phyloP scores from a whole-genome alignment of 2,113 vertebrate genomes.

The Phoxinus phoxinus region DNA sequence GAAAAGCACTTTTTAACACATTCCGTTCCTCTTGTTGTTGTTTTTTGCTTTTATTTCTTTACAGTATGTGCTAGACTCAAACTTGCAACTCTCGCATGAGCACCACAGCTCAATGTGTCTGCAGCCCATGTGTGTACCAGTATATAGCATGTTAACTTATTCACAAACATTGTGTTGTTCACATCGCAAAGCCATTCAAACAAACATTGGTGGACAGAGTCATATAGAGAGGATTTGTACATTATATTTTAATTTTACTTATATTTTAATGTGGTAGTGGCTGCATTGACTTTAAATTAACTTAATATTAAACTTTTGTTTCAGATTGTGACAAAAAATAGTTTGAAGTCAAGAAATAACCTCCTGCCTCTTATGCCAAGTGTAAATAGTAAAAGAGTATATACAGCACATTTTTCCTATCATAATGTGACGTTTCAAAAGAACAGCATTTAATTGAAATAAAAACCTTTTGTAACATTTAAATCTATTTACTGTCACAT shows the following conservation, averaged over 20 bases:
- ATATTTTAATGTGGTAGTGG: neutral
- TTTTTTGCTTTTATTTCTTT: neutral
- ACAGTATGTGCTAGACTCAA: neutral
- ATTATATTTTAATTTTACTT: neutral
- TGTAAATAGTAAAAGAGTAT: no score
- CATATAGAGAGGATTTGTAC: neutral
- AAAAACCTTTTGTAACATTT: neutral
- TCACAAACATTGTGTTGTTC: neutral
- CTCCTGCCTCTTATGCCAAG: no score
- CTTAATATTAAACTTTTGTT: no score
- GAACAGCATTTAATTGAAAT: no score
- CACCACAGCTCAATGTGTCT: neutral
- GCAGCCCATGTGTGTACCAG: no score
- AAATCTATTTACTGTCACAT: neutral
- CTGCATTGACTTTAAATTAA: neutral
- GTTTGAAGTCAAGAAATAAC: no score
- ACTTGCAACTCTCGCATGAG: neutral
- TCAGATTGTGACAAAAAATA: no score
- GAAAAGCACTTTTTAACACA: neutral
- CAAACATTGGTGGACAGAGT: no score
- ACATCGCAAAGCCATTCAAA: neutral
- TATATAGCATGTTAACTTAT: neutral
- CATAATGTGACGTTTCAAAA: no score
- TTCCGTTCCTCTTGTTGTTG: neutral
- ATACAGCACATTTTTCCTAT: no score